Conservation (phyloP, 2,113 vertebrate species). For the Rhinichthys klamathensis region DNA sequence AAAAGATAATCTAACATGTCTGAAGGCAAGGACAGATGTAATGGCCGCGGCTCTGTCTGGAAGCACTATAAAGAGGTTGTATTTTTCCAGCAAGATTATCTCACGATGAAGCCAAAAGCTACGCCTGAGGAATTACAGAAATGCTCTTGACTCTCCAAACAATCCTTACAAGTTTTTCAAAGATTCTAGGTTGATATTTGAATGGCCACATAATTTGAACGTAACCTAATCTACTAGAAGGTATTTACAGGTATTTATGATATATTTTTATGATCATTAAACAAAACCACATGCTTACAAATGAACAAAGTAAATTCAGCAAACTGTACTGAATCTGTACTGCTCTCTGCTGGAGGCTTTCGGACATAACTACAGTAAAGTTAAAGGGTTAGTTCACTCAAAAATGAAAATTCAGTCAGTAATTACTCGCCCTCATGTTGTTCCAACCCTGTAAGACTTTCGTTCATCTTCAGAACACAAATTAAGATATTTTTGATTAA, state of each 20-base stretch:
- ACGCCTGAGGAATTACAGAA: background rate
- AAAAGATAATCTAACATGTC: background rate
- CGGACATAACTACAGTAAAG: background rate
- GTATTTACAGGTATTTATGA: background rate
- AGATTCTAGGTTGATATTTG: background rate
- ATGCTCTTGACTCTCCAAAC: background rate
- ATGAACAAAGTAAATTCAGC: background rate
- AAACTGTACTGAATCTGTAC: background rate
- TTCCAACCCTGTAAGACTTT: no score
- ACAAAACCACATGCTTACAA: background rate
- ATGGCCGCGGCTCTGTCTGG: background rate
- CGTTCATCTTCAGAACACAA: no score
- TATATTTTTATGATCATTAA: background rate
- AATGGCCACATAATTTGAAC: background rate
- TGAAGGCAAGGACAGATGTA: background rate
- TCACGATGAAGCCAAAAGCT: background rate
- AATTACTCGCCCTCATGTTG: no score
- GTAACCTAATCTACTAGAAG: background rate
- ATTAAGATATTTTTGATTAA: no score
- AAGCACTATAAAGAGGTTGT: background rate
- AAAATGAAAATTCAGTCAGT: no score
- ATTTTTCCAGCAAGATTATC: background rate
- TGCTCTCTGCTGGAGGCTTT: constrained; percentile 22
- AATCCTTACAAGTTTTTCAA: background rate
- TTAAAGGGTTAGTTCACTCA: no score